Conservation (phyloP, 2,113 vertebrate genomes). For the Parus major region DNA sequence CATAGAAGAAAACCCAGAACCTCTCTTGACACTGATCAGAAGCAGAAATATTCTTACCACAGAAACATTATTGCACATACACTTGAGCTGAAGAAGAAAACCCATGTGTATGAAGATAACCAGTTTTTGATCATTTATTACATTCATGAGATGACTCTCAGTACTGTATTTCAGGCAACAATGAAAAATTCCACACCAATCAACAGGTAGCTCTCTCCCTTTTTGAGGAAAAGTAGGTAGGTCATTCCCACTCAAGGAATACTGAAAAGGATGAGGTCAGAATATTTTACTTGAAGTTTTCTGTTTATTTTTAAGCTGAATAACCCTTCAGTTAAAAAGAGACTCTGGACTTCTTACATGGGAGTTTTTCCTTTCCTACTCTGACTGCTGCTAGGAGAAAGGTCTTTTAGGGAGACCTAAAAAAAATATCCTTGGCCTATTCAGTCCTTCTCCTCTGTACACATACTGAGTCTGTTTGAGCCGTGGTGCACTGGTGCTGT, state of each 20-base stretch:
- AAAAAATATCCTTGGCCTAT: neutral
- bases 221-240: neutral
- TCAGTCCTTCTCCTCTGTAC: neutral
- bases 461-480: neutral
- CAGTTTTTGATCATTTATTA: neutral
- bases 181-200: neutral
- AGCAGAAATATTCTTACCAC: neutral
- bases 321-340: neutral
- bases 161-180: neutral
- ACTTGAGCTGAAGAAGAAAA: neutral
- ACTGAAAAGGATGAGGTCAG: neutral
- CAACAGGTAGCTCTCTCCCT: neutral
- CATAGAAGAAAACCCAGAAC: neutral
- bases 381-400: neutral
- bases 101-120: neutral
- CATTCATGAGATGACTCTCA: neutral
- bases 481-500: neutral
- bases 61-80: neutral
- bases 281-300: neutral
- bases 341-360: neutral
- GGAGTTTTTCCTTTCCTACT: neutral
- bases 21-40: neutral
- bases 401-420: neutral
- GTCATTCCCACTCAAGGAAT: neutral
- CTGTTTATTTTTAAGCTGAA: neutral